Percentiles rank a stretch among this genome's conserved stretches.
Evolutionary conservation across 2,113 vertebrate genomes (phyloP).

Genomic region (Zeus faber): DNA sequence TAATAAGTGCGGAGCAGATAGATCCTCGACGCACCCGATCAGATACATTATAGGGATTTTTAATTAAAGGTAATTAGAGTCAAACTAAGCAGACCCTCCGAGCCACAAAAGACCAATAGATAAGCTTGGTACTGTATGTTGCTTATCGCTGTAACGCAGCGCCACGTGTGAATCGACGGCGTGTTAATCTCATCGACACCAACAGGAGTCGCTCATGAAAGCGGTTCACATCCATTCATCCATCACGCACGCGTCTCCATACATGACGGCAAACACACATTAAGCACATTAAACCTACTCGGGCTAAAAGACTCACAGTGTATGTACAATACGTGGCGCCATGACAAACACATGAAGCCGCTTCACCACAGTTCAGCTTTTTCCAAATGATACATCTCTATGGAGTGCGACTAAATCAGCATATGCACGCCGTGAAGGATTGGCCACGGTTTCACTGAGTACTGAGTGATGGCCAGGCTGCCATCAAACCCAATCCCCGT

Average conservation of each 20-base stretch:
- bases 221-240: too few species aligned
- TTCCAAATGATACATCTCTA: constrained; percentile 33
- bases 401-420: constrained; percentile 40
- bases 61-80: constrained; percentile 31
- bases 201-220: too few species aligned
- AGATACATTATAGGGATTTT: constrained; percentile 21
- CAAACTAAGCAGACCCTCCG: constrained; percentile 5
- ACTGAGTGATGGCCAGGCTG: constrained; percentile 49
- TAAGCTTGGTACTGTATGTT: too few species aligned
- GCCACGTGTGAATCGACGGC: too few species aligned
- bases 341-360: not conserved
- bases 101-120: too few species aligned
- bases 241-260: too few species aligned
- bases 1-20: constrained; percentile 22
- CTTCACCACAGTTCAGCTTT: constrained; percentile 15
- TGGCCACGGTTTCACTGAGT: constrained; percentile 42
- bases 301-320: too few species aligned
- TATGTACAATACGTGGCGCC: constrained; percentile 17
- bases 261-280: too few species aligned
- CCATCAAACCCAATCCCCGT: constrained; percentile 54
- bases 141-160: too few species aligned
- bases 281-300: too few species aligned
- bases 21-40: constrained; percentile 13
- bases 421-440: constrained; percentile 37
- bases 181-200: too few species aligned